Percentiles rank a stretch among this genome's conserved stretches.
Evolutionary conservation across 1,140 invertebrate species (phyloP).

Genomic region (Caligus rogercresseyi): DNA sequence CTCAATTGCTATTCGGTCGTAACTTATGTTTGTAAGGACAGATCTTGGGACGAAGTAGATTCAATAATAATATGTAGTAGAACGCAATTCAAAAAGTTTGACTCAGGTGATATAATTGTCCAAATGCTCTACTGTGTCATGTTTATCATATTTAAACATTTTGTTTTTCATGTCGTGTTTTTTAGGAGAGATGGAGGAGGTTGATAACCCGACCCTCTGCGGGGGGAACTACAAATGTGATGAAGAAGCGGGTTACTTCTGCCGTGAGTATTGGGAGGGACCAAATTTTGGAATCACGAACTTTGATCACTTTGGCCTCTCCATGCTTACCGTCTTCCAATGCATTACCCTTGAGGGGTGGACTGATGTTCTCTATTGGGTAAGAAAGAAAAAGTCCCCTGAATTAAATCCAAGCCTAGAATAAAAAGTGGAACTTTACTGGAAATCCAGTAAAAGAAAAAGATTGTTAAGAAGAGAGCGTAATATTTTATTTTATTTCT

Average conservation of each 20-base stretch:
- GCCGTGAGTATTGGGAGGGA: slow-evolving; percentile 33
- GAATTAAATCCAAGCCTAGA: neutral
- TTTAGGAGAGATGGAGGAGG: slow-evolving; percentile 24
- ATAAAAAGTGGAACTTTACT: neutral
- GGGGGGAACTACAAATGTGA: slow-evolving; percentile 27
- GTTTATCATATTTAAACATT: too few species aligned
- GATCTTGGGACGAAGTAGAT: too few species aligned
- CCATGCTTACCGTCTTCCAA: slow-evolving; percentile 47
- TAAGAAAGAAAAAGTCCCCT: slow-evolving; percentile 25
- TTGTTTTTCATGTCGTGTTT: too few species aligned
- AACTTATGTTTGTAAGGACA: too few species aligned
- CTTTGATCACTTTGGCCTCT: slow-evolving; percentile 45
- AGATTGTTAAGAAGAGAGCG: too few species aligned
- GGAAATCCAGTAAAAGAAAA: too few species aligned
- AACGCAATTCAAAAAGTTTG: too few species aligned
- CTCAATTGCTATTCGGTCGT: too few species aligned
- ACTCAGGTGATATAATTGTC: too few species aligned
- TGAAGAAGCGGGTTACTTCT: slow-evolving; percentile 17
- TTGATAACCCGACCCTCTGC: slow-evolving; percentile 31
- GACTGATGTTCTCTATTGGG: slow-evolving; percentile 40
- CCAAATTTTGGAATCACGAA: slow-evolving; percentile 45
- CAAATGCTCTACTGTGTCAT: too few species aligned
- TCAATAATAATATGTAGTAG: too few species aligned
- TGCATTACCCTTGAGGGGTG: slow-evolving; percentile 47
- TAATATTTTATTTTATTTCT: neutral